Percentiles rank a stretch among this genome's conserved stretches.
These are phyloP conservation scores for Illadopsis cleaveri DNA, from an alignment of 2,113 vertebrate genomes.

Conservation along the genomic window DNA sequence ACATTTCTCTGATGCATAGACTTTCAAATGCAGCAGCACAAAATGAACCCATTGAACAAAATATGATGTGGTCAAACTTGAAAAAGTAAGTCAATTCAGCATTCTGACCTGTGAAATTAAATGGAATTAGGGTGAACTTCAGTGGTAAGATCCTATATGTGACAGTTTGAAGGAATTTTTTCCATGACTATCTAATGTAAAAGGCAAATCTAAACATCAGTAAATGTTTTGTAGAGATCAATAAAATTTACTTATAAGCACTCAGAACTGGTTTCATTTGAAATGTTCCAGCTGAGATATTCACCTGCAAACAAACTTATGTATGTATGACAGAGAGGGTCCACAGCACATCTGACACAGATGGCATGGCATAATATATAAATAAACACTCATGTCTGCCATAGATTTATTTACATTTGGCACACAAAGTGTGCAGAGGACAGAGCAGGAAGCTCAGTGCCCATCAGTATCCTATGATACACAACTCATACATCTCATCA, in stretches of 20 bases:
- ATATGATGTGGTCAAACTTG: not conserved
- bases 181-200: not conserved
- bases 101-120: not conserved
- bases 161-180: not conserved
- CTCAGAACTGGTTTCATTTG: not conserved
- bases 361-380: not conserved
- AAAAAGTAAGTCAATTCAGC: not conserved
- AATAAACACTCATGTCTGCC: not conserved
- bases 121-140: not conserved
- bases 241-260: not conserved
- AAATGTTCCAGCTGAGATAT: not conserved
- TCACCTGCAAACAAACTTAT: not conserved
- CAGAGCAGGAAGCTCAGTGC: not conserved
- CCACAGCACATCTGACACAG: not conserved
- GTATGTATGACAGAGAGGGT: not conserved
- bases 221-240: not conserved
- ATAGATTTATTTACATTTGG: not conserved
- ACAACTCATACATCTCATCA: not conserved
- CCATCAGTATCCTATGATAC: not conserved
- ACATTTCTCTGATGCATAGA: not conserved
- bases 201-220: not conserved
- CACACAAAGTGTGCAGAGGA: not conserved
- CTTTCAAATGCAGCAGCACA: not conserved
- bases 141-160: not conserved
- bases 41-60: not conserved